Evolutionary conservation across 2,113 vertebrate species (phyloP).

Genomic region (Oreochromis spilurus): DNA sequence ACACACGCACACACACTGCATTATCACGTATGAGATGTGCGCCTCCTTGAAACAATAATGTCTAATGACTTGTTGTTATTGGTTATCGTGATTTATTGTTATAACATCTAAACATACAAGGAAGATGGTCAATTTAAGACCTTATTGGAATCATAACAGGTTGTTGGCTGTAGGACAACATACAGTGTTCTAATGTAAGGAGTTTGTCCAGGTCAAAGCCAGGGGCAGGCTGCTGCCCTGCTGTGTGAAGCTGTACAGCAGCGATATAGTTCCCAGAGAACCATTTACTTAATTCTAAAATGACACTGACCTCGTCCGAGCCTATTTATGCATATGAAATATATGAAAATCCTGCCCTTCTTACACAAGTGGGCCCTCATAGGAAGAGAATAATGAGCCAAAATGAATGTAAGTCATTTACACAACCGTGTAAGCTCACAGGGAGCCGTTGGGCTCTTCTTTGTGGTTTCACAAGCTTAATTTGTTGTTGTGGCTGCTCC

Average conservation of each 20-base stretch:
- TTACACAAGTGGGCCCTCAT: neutral
- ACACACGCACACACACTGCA: neutral
- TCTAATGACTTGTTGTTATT: neutral
- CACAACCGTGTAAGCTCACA: slow-evolving; percentile 4
- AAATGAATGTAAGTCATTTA: slow-evolving; percentile 50
- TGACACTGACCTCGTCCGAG: neutral
- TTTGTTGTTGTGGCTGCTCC: slow-evolving; percentile 53
- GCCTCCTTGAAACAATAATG: neutral
- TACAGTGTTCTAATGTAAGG: neutral
- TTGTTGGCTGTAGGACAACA: neutral
- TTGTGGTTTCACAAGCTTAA: slow-evolving; percentile 40
- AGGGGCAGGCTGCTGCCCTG: neutral
- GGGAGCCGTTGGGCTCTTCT: slow-evolving; percentile 14
- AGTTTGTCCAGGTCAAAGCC: neutral
- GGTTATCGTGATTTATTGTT: neutral
- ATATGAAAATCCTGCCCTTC: neutral
- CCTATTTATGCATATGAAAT: neutral
- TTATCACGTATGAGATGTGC: neutral
- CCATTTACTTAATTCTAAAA: neutral
- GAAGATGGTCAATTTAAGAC: accelerated
- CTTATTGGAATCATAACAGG: neutral
- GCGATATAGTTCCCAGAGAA: neutral
- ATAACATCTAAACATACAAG: neutral
- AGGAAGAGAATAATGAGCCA: slow-evolving; percentile 33
- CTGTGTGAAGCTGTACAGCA: neutral